Conservation (phyloP, 2,888 invertebrate species). For the Mechanitis messenoides region DNA sequence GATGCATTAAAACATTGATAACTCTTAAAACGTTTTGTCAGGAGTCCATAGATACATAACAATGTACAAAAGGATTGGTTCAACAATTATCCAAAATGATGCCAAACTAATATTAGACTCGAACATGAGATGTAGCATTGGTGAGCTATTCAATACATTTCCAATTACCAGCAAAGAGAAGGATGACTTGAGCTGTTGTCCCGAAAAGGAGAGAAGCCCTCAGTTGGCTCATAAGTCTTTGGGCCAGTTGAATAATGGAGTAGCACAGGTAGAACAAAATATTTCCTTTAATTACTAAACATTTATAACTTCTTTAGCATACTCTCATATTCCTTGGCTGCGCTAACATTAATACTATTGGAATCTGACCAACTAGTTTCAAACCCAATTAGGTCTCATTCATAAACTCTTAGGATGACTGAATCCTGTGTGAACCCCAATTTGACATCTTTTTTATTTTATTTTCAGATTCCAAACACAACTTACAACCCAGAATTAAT, state of each 20-base stretch:
- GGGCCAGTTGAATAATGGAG: slow-evolving; percentile 81
- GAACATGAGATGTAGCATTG: slow-evolving; percentile 79
- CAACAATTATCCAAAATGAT: slow-evolving; percentile 81
- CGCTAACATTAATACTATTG: no score
- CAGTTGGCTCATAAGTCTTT: slow-evolving; percentile 76
- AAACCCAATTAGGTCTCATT: no score
- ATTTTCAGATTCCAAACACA: slow-evolving; percentile 59
- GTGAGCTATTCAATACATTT: slow-evolving; percentile 78
- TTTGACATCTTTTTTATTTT: not conserved
- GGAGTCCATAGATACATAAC: slow-evolving; percentile 82
- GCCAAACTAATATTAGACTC: slow-evolving; percentile 80
- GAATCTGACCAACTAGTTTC: no score
- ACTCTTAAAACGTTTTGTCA: slow-evolving; percentile 36
- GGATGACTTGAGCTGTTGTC: slow-evolving; percentile 81
- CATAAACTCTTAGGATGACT: no score
- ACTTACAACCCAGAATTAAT: slow-evolving; percentile 73
- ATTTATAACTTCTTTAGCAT: no score
- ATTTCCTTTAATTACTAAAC: not conserved
- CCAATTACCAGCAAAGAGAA: slow-evolving; percentile 82
- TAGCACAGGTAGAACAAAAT: slow-evolving; percentile 71
- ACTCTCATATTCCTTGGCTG: no score
- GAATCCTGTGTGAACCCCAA: no score
- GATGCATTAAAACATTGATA: no score
- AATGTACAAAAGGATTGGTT: slow-evolving; percentile 81
- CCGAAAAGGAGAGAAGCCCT: slow-evolving; percentile 79